These are phyloP conservation scores for Colletes gigas DNA, from an alignment of 1,140 invertebrate genomes.

Conservation along the genomic window DNA sequence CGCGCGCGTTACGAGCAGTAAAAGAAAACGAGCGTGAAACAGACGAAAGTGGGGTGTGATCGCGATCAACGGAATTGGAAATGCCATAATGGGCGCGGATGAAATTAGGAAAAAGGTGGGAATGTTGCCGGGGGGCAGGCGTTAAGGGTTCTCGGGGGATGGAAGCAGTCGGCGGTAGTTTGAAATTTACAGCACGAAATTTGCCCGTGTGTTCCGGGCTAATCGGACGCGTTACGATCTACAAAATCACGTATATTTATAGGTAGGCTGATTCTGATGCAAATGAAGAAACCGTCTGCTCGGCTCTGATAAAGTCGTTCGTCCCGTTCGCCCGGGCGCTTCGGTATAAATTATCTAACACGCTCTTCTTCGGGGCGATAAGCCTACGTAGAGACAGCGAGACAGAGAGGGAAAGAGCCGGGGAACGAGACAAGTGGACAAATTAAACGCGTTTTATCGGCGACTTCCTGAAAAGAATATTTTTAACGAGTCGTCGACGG, in stretches of 20 bases:
- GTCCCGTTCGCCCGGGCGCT: slow-evolving; percentile 47
- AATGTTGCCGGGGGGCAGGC: too few relatives aligned
- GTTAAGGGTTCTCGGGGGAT: too few relatives aligned
- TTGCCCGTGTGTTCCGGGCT: not conserved
- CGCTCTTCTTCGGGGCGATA: slow-evolving; percentile 48
- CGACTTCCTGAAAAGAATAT: slow-evolving; percentile 23
- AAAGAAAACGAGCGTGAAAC: too few relatives aligned
- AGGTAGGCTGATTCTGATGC: slow-evolving; percentile 59
- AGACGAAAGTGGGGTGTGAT: too few relatives aligned
- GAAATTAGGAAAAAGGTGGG: too few relatives aligned
- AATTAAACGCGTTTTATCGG: slow-evolving; percentile 46
- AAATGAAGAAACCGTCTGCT: slow-evolving; percentile 48
- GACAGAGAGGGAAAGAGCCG: not conserved
- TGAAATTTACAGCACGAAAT: slow-evolving; percentile 7
- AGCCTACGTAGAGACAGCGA: slow-evolving; percentile 27
- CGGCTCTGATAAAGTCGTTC: slow-evolving; percentile 61
- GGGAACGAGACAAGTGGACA: not conserved
- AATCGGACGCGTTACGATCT: slow-evolving; percentile 51
- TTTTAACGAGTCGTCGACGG: not conserved
- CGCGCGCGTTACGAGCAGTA: too few relatives aligned
- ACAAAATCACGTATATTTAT: slow-evolving; percentile 62
- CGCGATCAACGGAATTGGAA: too few relatives aligned
- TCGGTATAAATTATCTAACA: slow-evolving; percentile 58
- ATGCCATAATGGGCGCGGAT: too few relatives aligned
- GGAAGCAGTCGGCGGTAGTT: not conserved